Base-by-base conservation (phyloP, 2,888 invertebrate species). In the Napeogenes sylphis region DNA sequence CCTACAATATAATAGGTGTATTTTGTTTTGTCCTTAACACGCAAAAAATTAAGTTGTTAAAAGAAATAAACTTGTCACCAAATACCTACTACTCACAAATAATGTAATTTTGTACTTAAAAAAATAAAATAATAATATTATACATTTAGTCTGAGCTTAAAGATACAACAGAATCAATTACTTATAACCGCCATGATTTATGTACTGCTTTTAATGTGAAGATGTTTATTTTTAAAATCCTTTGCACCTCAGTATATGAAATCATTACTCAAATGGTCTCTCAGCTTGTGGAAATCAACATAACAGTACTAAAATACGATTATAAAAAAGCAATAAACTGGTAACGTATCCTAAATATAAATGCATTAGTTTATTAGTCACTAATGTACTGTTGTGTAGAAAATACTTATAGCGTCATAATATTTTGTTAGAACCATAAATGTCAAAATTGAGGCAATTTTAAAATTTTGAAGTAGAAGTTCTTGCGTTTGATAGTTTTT, bases 281-380 rank as follows among this genome's bases (percentile, higher is more conserved):
- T 70, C 68, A 63, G 65, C 67, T 68, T 64, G 70, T 61, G 60
- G 65, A 65, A 70, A 82, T 81, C 78, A 79, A 77, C 74, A 70
- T 73, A 77, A 78, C 72, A 73, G 71, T 74, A 79, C 78, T 81
- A 78, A 84, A 83, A 78, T 84, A 84, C 80, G 84, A 82, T 81
- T 83, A 86, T 88, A 87, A 89, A 90, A 89, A 85, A 80, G 70
- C 79, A 75, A 82, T 89, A 85, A 87, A 83, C 77, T 72, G 67
- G 74, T 79, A 79, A 84, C 77, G 69, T 70, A 71, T 75, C 75
- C 80, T 78, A 83, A 81, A 85, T 82, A 77, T 85, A 85, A 84
- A 79, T 85, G 85, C 88, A 87, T 89, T 87, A 88, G 82, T 85
- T 86, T 85, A 87, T 86, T 86, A 84, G 75, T 84, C 80, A 78